A percentile compares a stretch with the other conserved stretches of the same genome.
Evolutionary conservation across 2,888 invertebrate genomes (phyloP).

Genomic region (Drosophila multiciliata): DNA sequence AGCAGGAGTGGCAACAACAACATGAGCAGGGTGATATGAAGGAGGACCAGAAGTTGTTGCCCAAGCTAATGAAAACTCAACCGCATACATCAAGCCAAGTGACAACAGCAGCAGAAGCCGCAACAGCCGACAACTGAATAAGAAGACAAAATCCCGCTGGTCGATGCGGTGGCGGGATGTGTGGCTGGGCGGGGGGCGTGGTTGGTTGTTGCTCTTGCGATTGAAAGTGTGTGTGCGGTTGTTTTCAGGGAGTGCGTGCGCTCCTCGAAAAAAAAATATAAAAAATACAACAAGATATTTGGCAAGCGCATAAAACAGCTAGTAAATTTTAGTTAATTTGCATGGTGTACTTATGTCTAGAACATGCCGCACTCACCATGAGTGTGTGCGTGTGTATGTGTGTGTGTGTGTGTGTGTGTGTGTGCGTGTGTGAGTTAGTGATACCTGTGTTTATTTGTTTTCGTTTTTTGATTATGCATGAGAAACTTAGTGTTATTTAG

Average conservation of each 20-base stretch:
- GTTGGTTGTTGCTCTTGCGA: background rate
- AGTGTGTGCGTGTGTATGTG: conserved; percentile 14
- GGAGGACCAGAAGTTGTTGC: conserved; percentile 9
- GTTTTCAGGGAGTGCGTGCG: background rate
- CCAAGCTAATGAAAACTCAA: conserved; percentile 71
- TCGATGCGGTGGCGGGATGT: background rate
- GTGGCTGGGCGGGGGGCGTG: background rate
- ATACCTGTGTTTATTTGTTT: conserved; percentile 5
- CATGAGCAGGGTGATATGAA: background rate
- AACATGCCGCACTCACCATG: conserved; percentile 36
- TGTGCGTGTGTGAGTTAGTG: conserved; percentile 3
- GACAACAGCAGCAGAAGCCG: conserved; percentile 66
- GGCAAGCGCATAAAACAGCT: conserved; percentile 63
- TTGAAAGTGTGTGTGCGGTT: background rate
- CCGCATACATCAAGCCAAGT: conserved; percentile 78
- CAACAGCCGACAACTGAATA: conserved; percentile 59
- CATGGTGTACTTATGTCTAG: conserved; percentile 79
- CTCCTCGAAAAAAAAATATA: conserved; percentile 1
- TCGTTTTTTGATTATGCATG: conserved; percentile 30
- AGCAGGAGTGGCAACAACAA: conserved; percentile 4
- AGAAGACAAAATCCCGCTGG: conserved; percentile 34
- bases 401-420: conserved; percentile 4
- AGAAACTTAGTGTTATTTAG: conserved; percentile 57
- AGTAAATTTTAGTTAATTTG: conserved; percentile 79
- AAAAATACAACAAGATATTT: conserved; percentile 53